phyloP scores from a whole-genome alignment of 2,113 vertebrate species.

The Mesitornis unicolor region DNA sequence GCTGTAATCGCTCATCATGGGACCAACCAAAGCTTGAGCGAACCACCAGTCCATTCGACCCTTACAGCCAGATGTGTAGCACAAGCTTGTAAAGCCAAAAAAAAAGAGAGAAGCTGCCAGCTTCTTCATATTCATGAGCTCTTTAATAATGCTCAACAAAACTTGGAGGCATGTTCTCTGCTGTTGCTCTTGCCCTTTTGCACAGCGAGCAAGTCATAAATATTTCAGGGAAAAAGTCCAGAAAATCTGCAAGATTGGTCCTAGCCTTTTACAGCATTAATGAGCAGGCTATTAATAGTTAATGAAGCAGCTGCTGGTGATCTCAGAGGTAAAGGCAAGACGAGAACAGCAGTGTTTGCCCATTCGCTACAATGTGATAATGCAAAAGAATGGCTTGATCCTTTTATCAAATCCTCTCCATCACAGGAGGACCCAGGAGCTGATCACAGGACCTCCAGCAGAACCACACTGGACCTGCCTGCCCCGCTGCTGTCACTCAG shows the following conservation, averaged over 20 bases:
- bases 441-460: background rate
- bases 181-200: slow-evolving; percentile 42
- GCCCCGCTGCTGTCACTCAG: background rate
- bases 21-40: background rate
- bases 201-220: slow-evolving; percentile 28
- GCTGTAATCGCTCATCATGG: background rate
- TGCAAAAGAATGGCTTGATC: background rate
- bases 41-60: background rate
- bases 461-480: background rate
- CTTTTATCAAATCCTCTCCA: background rate
- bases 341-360: background rate
- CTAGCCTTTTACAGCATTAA: slow-evolving; percentile 64
- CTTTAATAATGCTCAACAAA: slow-evolving; percentile 42
- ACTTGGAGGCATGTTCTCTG: slow-evolving; percentile 42
- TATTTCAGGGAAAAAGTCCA: slow-evolving; percentile 53
- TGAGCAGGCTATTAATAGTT: slow-evolving; percentile 62
- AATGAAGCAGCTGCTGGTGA: slow-evolving; percentile 62
- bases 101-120: background rate
- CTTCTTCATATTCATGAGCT: slow-evolving; percentile 55
- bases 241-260: slow-evolving; percentile 60
- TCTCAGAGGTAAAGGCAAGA: slow-evolving; percentile 47
- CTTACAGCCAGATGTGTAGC: background rate
- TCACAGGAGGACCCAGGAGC: background rate
- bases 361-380: slow-evolving; percentile 4
- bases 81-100: background rate